Conservation (phyloP, 2,113 vertebrate species). For the human region GRCh38 chr2:375001-375500, state of each 20-base stretch:
- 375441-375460: slow-evolving; percentile 37
- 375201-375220: neutral
- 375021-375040: neutral
- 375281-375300: neutral
- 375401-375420: slow-evolving; percentile 52
- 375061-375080: neutral
- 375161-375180: neutral
- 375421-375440: slow-evolving; percentile 38
- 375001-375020: neutral
- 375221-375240: neutral
- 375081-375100: neutral
- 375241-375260: neutral
- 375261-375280: neutral
- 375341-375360: neutral
- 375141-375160: neutral
- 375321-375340: neutral
- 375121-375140: neutral
- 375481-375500: slow-evolving; percentile 16
- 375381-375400: neutral
- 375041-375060: neutral
- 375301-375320: slow-evolving; percentile 40
- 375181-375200: no score
- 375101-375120: neutral
- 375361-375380: slow-evolving; percentile 61
- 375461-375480: slow-evolving; percentile 7